A percentile compares a stretch with the other conserved stretches of the same genome.
phyloP scores from a whole-genome alignment of 2,113 vertebrate genomes.

The Phaethornis superciliosus region DNA sequence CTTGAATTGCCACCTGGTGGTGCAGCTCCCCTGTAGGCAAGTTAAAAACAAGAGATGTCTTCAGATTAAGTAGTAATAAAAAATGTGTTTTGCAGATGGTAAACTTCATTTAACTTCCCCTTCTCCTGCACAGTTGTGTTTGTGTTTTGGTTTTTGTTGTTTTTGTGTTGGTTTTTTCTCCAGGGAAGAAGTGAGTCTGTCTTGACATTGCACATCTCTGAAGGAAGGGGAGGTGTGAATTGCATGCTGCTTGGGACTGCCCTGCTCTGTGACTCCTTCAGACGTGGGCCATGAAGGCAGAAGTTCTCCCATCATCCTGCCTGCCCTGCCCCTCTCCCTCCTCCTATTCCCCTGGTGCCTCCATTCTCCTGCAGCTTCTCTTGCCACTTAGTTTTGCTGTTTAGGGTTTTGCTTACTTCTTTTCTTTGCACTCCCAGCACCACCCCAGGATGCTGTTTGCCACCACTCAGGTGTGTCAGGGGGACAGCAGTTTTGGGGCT shows the following conservation, averaged over 20 bases:
- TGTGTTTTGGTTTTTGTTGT: too few relatives aligned
- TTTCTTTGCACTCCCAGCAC: neutral
- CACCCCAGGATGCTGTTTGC: neutral
- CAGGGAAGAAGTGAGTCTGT: neutral
- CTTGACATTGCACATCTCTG: neutral
- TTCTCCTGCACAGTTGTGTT: neutral
- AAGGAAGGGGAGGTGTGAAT: neutral
- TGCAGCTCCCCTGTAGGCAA: neutral
- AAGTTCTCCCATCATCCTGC: neutral
- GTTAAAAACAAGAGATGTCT: neutral
- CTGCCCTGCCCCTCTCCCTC: neutral
- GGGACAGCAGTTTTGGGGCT: neutral
- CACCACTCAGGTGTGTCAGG: neutral
- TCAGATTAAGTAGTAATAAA: neutral
- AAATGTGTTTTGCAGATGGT: neutral
- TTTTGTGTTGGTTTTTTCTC: neutral
- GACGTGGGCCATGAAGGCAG: neutral
- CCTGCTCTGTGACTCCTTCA: neutral
- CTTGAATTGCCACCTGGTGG: rapidly evolving
- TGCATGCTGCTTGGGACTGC: neutral
- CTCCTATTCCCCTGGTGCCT: neutral
- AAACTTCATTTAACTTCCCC: neutral
- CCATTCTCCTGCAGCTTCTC: neutral
- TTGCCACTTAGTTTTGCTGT: neutral
- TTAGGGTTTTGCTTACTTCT: neutral